Conservation (phyloP, 1,140 invertebrate genomes). For the Ooceraea biroi region DNA sequence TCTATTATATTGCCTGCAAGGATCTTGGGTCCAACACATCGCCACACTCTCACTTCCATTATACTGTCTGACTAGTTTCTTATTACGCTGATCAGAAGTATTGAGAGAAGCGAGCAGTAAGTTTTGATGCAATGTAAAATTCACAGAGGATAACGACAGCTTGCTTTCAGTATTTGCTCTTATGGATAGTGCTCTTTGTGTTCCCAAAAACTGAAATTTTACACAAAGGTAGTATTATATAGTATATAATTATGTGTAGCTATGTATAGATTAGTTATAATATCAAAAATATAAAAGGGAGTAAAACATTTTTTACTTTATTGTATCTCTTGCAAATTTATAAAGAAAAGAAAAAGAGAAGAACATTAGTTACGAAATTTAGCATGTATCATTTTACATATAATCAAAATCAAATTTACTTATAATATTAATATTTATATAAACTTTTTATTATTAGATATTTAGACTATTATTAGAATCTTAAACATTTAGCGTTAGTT, state of each 20-base stretch:
- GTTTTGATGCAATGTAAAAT: constrained; percentile 17
- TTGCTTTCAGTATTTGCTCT: constrained; percentile 14
- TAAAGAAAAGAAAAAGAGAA: neutral
- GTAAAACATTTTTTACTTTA: constrained; percentile 19
- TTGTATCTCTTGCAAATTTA: neutral
- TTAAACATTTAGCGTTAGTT: neutral
- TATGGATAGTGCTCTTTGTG: constrained; percentile 1
- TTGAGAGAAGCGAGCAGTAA: neutral
- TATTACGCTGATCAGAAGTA: neutral
- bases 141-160: neutral
- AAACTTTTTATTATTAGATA: neutral
- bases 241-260: too few species aligned
- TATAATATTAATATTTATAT: neutral
- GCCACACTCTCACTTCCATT: neutral
- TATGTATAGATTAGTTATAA: too few species aligned
- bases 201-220: constrained; percentile 68
- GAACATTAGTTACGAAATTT: neutral
- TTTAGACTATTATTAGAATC: too few species aligned
- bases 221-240: neutral
- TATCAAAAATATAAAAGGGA: neutral
- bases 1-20: neutral
- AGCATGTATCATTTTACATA: neutral
- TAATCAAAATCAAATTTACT: neutral
- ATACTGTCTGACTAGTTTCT: neutral
- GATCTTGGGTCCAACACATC: neutral